Evolutionary conservation across 2,797 vertebrate genomes (phyloP), one percentile per base, ranked within the genome.

Genomic region (Crenuchus spilurus): DNA sequence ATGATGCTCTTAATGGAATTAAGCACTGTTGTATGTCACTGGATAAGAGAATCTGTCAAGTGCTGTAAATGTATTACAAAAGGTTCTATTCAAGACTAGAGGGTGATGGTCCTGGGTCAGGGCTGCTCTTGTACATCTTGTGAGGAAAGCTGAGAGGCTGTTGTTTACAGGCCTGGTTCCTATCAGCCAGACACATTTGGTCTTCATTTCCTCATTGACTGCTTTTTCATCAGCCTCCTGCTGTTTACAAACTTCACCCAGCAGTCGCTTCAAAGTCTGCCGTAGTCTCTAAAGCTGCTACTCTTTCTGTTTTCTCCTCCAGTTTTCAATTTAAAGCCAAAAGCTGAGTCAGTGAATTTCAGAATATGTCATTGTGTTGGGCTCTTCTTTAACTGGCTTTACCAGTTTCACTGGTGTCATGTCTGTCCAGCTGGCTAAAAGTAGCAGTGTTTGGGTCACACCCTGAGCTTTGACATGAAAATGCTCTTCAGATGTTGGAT

Each of bases 191-290:
- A 62, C 75, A 83, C 85, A 90, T 91, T 89, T 90, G 87, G 80
- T 87, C 65, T 71, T 84, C 66, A 86, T 91, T 87, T 85, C 62
- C 52, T 68, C 62, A 79, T 58, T 69, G 71, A 44, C 48, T 46
- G 16, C 8, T 10, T 71, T 86, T 90, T 84, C 80, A 86, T 88
- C 78, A 80, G 81, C 75, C 86, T 79, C 86, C 87, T 80, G 81
- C 86, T 80, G 72, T 92, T 91, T 90, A 90, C 78, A 81, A 75
- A 87, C 85, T 87, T 79, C 42, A 80, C 80, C 84, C 82, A 81
- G 77, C 75, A 85, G 82, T 86, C 48, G 22, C 46, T 70, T 83
- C 39, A 54, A 81, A 84, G 69, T 55, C 16, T 3, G 28, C 51
- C 8, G 26, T 44, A 80, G 72, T 70, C 76, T 84, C 78, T 77